phyloP scores from a whole-genome alignment of 2,888 invertebrate genomes.

The Heliconius ismenius region DNA sequence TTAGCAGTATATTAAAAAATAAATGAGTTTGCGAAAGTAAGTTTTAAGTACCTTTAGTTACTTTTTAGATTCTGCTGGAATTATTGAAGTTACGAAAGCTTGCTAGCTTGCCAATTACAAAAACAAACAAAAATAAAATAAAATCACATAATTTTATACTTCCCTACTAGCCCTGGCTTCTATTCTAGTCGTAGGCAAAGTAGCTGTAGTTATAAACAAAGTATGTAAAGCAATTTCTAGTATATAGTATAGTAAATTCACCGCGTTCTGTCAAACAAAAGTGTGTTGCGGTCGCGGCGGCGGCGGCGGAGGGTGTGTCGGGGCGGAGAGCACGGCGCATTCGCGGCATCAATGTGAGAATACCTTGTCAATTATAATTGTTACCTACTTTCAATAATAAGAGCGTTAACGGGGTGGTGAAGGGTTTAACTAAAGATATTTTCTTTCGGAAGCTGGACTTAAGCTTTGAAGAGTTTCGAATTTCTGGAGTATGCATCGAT shows the following conservation, averaged over 20 bases:
- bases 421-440: too few species aligned
- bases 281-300: slow-evolving; percentile 10
- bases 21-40: too few species aligned
- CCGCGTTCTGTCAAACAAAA: slow-evolving; percentile 21
- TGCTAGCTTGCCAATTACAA: neutral
- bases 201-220: too few species aligned
- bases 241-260: slow-evolving; percentile 2
- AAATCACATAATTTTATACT: neutral
- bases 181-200: neutral
- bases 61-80: too few species aligned
- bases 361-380: neutral
- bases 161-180: neutral
- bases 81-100: too few species aligned
- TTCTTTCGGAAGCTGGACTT: too few species aligned
- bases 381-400: neutral
- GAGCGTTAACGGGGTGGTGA: too few species aligned
- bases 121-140: neutral
- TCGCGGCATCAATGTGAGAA: neutral
- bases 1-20: too few species aligned
- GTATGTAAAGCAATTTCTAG: neutral
- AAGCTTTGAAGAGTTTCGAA: too few species aligned
- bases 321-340: slow-evolving; percentile 19
- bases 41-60: too few species aligned
- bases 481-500: too few species aligned
- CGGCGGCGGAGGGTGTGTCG: neutral